Percentiles rank a stretch among this genome's conserved stretches.
phyloP scores from a whole-genome alignment of 2,888 invertebrate genomes.

The Zhuqinia jingwanae region DNA sequence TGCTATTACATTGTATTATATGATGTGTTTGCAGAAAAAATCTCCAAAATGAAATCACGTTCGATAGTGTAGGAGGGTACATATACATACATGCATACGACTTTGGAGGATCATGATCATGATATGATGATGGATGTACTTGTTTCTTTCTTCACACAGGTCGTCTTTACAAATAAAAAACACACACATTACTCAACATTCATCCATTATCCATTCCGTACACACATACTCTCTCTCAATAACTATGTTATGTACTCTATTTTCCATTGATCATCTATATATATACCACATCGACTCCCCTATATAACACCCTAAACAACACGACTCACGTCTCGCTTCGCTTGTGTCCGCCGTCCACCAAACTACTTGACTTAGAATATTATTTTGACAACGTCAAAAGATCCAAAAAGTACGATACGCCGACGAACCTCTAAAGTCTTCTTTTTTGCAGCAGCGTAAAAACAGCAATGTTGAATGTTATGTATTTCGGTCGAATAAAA shows the following conservation, averaged over 20 bases:
- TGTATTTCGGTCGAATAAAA: not conserved
- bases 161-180: constrained; percentile 5
- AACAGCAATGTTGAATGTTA: not conserved
- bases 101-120: too few relatives aligned
- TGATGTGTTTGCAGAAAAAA: constrained; percentile 15
- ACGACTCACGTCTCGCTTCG: constrained; percentile 49
- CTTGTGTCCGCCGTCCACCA: constrained; percentile 34
- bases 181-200: not conserved
- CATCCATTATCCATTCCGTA: constrained; percentile 29
- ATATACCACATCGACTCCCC: not conserved
- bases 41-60: constrained; percentile 27
- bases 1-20: not conserved
- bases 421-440: not conserved
- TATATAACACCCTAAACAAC: not conserved
- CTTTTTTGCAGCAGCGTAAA: not conserved
- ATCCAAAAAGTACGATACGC: not conserved
- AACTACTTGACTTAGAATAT: constrained; percentile 22
- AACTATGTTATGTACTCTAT: not conserved
- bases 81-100: too few relatives aligned
- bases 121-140: constrained; percentile 2
- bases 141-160: constrained; percentile 5
- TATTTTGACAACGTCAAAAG: constrained; percentile 65
- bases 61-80: constrained; percentile 37
- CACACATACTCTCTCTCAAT: too few relatives aligned
- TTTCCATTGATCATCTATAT: constrained; percentile 1